phyloP scores from a whole-genome alignment of 1,140 invertebrate genomes.

The Drosophila neocordata region DNA sequence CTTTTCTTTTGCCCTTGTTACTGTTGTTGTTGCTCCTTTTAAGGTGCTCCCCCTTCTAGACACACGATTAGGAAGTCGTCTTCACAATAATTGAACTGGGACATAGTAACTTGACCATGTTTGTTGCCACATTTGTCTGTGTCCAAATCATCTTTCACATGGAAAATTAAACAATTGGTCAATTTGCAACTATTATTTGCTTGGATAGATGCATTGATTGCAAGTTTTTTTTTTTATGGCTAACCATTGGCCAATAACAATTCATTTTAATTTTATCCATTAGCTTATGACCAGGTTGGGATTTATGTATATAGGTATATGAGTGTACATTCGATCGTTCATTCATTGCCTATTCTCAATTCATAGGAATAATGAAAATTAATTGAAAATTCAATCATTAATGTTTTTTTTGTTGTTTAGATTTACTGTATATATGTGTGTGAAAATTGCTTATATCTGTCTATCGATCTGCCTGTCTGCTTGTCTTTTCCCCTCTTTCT shows the following conservation, averaged over 20 bases:
- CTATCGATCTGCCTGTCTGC: neutral
- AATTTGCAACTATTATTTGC: conserved; percentile 51
- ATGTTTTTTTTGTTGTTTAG: conserved; percentile 18
- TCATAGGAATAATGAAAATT: conserved; percentile 62
- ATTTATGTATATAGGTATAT: conserved; percentile 26
- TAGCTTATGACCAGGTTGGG: conserved; percentile 40
- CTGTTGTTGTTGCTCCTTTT: conserved; percentile 52
- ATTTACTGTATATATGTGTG: conserved; percentile 20
- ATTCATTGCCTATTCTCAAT: conserved; percentile 18
- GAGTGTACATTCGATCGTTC: conserved; percentile 15
- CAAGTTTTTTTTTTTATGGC: no score
- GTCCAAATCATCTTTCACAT: no score
- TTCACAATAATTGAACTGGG: conserved; percentile 71
- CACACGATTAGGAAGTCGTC: conserved; percentile 5
- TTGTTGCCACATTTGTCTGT: conserved; percentile 44
- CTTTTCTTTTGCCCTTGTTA: conserved; percentile 67
- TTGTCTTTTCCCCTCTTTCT: neutral
- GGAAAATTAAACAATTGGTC: conserved; percentile 26
- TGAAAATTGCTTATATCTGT: conserved; percentile 51
- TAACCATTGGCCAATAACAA: conserved; percentile 54
- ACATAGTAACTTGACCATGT: conserved; percentile 67
- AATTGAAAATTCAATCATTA: conserved; percentile 68
- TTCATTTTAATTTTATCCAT: conserved; percentile 67
- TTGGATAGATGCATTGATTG: no score
- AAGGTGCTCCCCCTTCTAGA: conserved; percentile 13